Evolutionary conservation across 1,140 invertebrate genomes (phyloP).

Genomic region (Lasaia peninsularis): DNA sequence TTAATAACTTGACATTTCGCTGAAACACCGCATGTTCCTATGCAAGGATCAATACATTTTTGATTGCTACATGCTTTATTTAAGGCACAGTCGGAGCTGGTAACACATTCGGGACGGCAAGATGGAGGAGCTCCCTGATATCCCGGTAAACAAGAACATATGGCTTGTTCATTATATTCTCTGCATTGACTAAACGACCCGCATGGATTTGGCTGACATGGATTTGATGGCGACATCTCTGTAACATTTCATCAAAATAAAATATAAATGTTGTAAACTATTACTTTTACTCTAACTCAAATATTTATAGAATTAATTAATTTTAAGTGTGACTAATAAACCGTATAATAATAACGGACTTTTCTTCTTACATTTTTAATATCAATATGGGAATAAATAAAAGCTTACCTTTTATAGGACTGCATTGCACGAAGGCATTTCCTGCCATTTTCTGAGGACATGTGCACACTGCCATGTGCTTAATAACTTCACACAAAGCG

Average conservation of each 20-base stretch:
- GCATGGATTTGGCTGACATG: slow-evolving; percentile 80
- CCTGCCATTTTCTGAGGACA: slow-evolving; percentile 83
- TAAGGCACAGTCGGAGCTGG: slow-evolving; percentile 78
- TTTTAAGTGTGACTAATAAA: too few relatives aligned
- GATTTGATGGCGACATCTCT: slow-evolving; percentile 42
- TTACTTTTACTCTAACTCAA: too few relatives aligned
- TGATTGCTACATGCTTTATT: slow-evolving; percentile 80
- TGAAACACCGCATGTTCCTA: slow-evolving; percentile 80
- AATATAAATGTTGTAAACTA: too few relatives aligned
- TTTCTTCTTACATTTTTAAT: slow-evolving; percentile 9
- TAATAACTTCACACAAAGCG: slow-evolving; percentile 84
- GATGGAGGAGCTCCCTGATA: slow-evolving; percentile 81
- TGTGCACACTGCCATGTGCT: slow-evolving; percentile 86
- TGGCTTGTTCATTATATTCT: slow-evolving; percentile 79
- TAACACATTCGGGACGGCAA: slow-evolving; percentile 80
- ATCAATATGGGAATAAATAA: slow-evolving; percentile 20
- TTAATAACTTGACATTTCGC: slow-evolving; percentile 81
- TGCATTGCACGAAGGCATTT: slow-evolving; percentile 83
- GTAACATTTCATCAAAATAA: slow-evolving; percentile 1
- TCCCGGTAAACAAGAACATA: slow-evolving; percentile 80
- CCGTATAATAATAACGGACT: too few relatives aligned
- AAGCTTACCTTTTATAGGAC: slow-evolving; percentile 76
- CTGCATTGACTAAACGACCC: slow-evolving; percentile 80
- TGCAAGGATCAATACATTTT: slow-evolving; percentile 82
- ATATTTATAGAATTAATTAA: too few relatives aligned